A percentile compares a stretch with the other conserved stretches of the same genome.
These are phyloP conservation scores for Drosophila affinis DNA, from an alignment of 2,888 invertebrate genomes.

Conservation along the genomic window DNA sequence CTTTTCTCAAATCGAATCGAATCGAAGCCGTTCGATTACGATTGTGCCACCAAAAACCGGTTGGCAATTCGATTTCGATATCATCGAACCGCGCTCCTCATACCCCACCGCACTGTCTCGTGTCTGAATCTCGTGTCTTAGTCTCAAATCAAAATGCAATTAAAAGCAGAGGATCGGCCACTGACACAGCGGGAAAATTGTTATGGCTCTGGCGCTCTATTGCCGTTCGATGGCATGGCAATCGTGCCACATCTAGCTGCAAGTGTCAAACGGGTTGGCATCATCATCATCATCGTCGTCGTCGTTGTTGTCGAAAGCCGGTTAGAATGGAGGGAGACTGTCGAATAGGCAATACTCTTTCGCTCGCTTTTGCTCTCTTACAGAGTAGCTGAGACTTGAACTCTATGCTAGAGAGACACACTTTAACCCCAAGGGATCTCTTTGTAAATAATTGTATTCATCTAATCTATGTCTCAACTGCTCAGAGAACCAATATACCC, in stretches of 20 bases:
- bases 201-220: constrained; percentile 13
- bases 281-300: background rate
- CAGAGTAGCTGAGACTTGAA: no score
- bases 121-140: background rate
- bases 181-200: constrained; percentile 26
- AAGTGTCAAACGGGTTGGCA: constrained; percentile 20
- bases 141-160: constrained; percentile 62
- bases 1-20: background rate
- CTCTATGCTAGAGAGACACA: no score
- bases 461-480: no score
- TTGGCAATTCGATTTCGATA: constrained; percentile 37
- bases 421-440: no score
- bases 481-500: background rate
- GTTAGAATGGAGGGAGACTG: background rate
- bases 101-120: no score
- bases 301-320: background rate
- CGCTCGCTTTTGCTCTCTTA: no score
- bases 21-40: constrained; percentile 31
- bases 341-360: background rate
- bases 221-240: constrained; percentile 14
- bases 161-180: constrained; percentile 60
- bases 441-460: no score
- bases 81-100: background rate
- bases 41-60: constrained; percentile 42
- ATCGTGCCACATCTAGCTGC: constrained; percentile 4